Conservation (phyloP, 1,140 invertebrate genomes). For the Parapsyche elsis region DNA sequence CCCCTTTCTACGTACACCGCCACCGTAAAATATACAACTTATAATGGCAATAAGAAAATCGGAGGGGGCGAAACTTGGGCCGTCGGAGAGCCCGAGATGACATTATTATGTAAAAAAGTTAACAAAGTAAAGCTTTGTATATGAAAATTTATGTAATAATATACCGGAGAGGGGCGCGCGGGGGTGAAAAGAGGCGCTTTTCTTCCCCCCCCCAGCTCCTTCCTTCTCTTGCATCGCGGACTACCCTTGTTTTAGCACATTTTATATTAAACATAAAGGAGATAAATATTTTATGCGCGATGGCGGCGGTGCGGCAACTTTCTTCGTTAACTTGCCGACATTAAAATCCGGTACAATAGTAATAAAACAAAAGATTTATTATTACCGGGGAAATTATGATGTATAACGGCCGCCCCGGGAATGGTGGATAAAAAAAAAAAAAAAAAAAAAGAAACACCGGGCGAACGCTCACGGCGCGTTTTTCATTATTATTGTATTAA, state of each 20-base stretch:
- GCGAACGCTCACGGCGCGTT: not conserved
- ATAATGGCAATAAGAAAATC: slow-evolving; percentile 56
- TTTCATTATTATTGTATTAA: slow-evolving; percentile 30
- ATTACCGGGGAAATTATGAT: slow-evolving; percentile 53
- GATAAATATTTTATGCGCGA: slow-evolving; percentile 56
- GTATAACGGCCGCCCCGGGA: slow-evolving; percentile 41
- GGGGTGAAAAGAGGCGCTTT: not conserved
- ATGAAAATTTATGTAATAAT: slow-evolving; percentile 57
- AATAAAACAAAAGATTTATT: slow-evolving; percentile 56
- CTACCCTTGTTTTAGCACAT: slow-evolving; percentile 53
- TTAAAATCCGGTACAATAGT: slow-evolving; percentile 53
- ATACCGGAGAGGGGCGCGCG: slow-evolving; percentile 31
- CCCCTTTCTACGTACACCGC: not conserved
- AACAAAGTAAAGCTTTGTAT: slow-evolving; percentile 56
- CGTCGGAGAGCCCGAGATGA: slow-evolving; percentile 53
- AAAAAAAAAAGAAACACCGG: too few relatives aligned
- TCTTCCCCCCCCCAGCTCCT: not conserved
- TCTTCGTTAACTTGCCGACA: slow-evolving; percentile 55
- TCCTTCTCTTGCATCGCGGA: not conserved
- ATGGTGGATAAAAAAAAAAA: not conserved
- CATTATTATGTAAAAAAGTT: slow-evolving; percentile 57
- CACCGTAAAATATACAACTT: slow-evolving; percentile 55
- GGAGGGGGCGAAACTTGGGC: slow-evolving; percentile 52
- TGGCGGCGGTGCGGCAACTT: slow-evolving; percentile 49
- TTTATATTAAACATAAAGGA: slow-evolving; percentile 57